Evolutionary conservation across 2,797 vertebrate genomes (phyloP).

Genomic region (Neosalanx taihuensis): DNA sequence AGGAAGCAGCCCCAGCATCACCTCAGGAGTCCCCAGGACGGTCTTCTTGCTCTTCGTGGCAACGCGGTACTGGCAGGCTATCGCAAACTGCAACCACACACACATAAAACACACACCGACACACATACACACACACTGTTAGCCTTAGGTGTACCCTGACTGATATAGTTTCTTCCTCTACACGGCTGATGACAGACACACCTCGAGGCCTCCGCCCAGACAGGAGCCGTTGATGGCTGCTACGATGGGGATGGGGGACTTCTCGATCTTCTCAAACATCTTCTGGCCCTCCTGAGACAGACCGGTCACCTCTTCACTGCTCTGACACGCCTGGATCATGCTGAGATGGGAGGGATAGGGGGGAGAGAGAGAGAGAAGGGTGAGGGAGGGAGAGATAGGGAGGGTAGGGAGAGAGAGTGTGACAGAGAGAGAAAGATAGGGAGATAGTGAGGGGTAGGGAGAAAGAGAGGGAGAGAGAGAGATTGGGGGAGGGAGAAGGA

Average conservation of each 20-base stretch:
- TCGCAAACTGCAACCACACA: conserved; percentile 66
- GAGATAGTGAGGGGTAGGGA: background rate
- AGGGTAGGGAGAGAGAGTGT: background rate
- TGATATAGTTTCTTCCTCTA: no score
- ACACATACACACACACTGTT: background rate
- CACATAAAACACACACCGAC: background rate
- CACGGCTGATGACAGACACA: conserved; percentile 30
- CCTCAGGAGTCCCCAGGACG: conserved; percentile 76
- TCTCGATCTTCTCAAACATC: conserved; percentile 77
- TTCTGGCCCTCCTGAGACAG: conserved; percentile 79
- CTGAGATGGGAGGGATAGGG: conserved; percentile 49
- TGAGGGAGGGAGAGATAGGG: background rate
- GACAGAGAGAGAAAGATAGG: background rate
- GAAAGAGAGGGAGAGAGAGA: background rate
- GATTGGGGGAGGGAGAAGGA: background rate
- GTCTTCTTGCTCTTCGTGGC: conserved; percentile 81
- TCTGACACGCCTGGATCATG: conserved; percentile 77
- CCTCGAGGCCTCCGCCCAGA: conserved; percentile 82
- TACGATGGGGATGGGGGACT: conserved; percentile 78
- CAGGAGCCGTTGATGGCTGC: conserved; percentile 83
- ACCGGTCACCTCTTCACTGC: conserved; percentile 67
- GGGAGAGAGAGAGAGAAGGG: background rate
- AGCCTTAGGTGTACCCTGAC: no score
- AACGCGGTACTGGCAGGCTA: conserved; percentile 81
- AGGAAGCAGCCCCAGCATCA: conserved; percentile 81